These are phyloP conservation scores for Choloepus didactylus DNA, from an alignment of 2,797 vertebrate species.

Conservation along the genomic window DNA sequence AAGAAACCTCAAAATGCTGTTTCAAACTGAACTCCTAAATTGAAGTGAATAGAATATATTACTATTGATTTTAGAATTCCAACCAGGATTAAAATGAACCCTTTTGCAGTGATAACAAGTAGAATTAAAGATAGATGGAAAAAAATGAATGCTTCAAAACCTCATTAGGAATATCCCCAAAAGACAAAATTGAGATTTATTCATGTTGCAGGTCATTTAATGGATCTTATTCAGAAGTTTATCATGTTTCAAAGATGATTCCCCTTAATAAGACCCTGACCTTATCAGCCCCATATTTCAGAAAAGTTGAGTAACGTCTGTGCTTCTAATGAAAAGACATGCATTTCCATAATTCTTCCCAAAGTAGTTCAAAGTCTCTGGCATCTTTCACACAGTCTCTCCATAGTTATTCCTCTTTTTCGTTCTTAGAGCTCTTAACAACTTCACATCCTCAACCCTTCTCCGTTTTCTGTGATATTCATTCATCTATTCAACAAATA, in stretches of 20 bases:
- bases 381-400: neutral
- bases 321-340: neutral
- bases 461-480: neutral
- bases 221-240: neutral
- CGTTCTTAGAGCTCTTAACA: neutral
- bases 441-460: neutral
- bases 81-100: conserved; percentile 12
- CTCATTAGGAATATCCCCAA: neutral
- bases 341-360: neutral
- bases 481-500: neutral
- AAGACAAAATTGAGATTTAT: conserved; percentile 41
- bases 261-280: neutral
- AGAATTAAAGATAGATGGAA: conserved; percentile 22
- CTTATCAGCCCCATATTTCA: neutral
- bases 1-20: neutral
- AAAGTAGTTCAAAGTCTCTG: neutral
- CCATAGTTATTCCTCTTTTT: neutral
- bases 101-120: conserved; percentile 1
- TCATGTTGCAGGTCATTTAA: neutral
- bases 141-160: conserved; percentile 8
- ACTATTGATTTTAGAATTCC: conserved; percentile 52
- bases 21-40: conserved; percentile 40
- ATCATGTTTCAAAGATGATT: conserved; percentile 31
- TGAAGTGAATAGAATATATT: neutral
- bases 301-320: neutral